phyloP scores from a whole-genome alignment of 2,888 invertebrate genomes.

The Trissoscelio sp. region DNA sequence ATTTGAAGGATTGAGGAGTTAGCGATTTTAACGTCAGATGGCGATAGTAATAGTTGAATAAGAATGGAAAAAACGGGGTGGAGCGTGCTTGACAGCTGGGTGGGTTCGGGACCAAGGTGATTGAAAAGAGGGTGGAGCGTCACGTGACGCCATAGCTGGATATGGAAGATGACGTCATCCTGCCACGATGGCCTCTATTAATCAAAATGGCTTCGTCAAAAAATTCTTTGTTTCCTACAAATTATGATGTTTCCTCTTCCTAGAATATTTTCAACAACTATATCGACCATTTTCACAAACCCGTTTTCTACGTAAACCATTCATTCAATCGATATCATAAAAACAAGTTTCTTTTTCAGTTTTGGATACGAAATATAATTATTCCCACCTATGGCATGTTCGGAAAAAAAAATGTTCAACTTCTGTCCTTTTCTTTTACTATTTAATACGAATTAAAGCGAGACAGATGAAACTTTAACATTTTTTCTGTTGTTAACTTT shows the following conservation, averaged over 20 bases:
- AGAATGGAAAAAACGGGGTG: slow-evolving; percentile 82
- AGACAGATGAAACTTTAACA: too few relatives aligned
- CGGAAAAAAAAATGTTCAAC: too few relatives aligned
- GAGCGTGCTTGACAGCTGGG: slow-evolving; percentile 84
- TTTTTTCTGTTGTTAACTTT: too few relatives aligned
- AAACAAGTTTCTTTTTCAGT: too few relatives aligned
- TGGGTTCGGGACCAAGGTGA: slow-evolving; percentile 84
- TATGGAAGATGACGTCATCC: slow-evolving; percentile 83
- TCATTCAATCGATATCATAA: background rate
- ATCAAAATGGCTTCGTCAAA: slow-evolving; percentile 85
- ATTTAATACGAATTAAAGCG: too few relatives aligned
- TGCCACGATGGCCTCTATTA: slow-evolving; percentile 86
- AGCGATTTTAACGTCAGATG: slow-evolving; percentile 78
- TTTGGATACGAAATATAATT: too few relatives aligned
- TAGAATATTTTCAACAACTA: background rate
- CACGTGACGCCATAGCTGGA: slow-evolving; percentile 83
- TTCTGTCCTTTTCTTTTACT: too few relatives aligned
- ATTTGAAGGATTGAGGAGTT: slow-evolving; percentile 78
- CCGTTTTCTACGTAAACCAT: background rate
- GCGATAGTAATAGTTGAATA: slow-evolving; percentile 80
- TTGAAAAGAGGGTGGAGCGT: slow-evolving; percentile 87
- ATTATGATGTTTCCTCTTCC: slow-evolving; percentile 40
- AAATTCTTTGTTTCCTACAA: slow-evolving; percentile 75
- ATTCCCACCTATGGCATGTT: too few relatives aligned
- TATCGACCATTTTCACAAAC: background rate